Percentiles rank a stretch among this genome's conserved stretches.
These are phyloP conservation scores for Cotesia glomerata DNA, from an alignment of 1,140 invertebrate species.

Conservation along the genomic window DNA sequence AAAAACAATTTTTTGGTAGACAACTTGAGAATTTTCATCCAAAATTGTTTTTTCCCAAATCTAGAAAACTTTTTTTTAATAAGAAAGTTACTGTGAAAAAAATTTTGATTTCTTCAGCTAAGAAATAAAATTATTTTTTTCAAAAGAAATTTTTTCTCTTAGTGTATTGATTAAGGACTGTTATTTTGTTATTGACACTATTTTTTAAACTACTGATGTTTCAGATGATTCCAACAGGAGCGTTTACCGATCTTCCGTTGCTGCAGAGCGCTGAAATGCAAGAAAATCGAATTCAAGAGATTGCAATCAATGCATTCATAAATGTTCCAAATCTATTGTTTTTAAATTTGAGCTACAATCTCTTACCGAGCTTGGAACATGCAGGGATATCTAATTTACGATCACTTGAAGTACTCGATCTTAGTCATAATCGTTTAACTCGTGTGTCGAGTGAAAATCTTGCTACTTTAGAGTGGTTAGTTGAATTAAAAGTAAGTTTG, in stretches of 20 bases:
- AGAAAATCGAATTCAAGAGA: conserved; percentile 74
- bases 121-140: no score
- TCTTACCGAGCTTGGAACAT: conserved; percentile 73
- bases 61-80: no score
- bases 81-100: no score
- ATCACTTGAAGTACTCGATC: conserved; percentile 81
- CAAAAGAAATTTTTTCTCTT: no score
- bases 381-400: conserved; percentile 74
- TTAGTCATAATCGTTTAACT: conserved; percentile 79
- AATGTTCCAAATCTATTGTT: conserved; percentile 79
- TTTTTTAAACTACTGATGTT: conserved; percentile 32
- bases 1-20: no score
- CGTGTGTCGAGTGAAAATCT: conserved; percentile 71
- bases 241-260: conserved; percentile 78
- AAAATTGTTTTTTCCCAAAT: no score
- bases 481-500: conserved; percentile 73
- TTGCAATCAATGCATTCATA: conserved; percentile 79
- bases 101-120: no score
- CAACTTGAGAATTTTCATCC: no score
- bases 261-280: conserved; percentile 79
- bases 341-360: conserved; percentile 82
- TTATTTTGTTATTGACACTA: no score
- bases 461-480: conserved; percentile 79
- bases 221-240: conserved; percentile 69
- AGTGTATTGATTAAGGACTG: no score